These are phyloP conservation scores for Scaptodrosophila lebanonensis DNA, from an alignment of 1,140 invertebrate genomes.

Conservation along the genomic window DNA sequence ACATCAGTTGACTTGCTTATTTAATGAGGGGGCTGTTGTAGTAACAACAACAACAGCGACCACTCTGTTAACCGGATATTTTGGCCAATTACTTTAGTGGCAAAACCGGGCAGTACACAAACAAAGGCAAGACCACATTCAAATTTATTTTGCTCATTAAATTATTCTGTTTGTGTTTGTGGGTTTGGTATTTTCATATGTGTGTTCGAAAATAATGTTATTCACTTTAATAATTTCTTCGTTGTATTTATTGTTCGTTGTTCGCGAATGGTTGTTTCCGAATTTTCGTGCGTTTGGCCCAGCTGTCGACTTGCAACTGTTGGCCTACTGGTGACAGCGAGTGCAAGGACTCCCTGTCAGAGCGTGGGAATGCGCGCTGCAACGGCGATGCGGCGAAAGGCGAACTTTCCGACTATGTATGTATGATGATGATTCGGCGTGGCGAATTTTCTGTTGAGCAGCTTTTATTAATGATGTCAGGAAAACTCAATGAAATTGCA, in stretches of 20 bases:
- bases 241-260: conserved; percentile 22
- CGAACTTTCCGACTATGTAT: too few relatives aligned
- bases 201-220: background rate
- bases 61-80: conserved; percentile 23
- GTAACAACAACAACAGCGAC: conserved; percentile 19
- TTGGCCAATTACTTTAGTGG: conserved; percentile 44
- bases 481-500: conserved; percentile 41
- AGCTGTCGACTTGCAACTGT: conserved; percentile 69
- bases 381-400: conserved; percentile 21
- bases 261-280: conserved; percentile 31
- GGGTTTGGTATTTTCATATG: conserved; percentile 9
- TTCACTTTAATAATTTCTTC: conserved; percentile 27
- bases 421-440: too few relatives aligned
- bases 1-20: background rate
- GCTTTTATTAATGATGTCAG: conserved; percentile 54
- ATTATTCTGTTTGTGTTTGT: background rate
- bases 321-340: conserved; percentile 28
- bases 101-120: conserved; percentile 14
- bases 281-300: conserved; percentile 52
- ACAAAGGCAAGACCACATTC: conserved; percentile 6
- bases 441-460: conserved; percentile 9
- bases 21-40: background rate
- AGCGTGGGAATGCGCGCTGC: conserved; percentile 28
- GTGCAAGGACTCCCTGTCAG: conserved; percentile 45
- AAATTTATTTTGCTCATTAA: conserved; percentile 12